Evolutionary conservation across 2,797 vertebrate species (phyloP).

Genomic region (Novumbra hubbsi): DNA sequence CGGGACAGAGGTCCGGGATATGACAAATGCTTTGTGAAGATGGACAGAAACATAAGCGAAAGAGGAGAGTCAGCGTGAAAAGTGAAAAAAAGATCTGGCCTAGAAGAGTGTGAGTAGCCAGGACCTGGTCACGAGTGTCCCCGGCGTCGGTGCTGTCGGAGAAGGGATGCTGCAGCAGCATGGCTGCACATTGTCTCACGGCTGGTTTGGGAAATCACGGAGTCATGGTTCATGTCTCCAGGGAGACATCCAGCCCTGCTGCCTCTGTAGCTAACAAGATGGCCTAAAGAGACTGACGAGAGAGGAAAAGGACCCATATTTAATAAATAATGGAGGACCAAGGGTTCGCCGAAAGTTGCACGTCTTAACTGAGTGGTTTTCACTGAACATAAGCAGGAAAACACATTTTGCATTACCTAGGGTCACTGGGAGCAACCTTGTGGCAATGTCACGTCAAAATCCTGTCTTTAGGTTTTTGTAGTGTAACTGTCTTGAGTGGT

Average conservation of each 20-base stretch:
- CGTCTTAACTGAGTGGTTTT: neutral
- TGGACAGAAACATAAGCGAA: neutral
- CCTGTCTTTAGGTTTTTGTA: neutral
- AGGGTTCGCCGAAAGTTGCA: constrained; percentile 29
- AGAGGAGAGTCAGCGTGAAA: neutral
- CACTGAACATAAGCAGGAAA: neutral
- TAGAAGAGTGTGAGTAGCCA: constrained; percentile 22
- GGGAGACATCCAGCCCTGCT: constrained; percentile 47
- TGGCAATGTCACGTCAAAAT: neutral
- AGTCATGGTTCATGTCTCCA: constrained; percentile 41
- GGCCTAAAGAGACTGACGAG: constrained; percentile 43
- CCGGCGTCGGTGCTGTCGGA: constrained; percentile 10
- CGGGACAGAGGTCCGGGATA: constrained; percentile 7
- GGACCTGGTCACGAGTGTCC: constrained; percentile 26
- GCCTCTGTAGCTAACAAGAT: constrained; percentile 9
- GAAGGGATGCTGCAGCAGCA: constrained; percentile 39
- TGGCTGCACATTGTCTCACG: constrained; percentile 10
- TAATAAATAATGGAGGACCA: neutral
- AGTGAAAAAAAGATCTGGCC: constrained; percentile 14
- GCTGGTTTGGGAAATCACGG: constrained; percentile 62
- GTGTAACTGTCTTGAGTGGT: neutral
- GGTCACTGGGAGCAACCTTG: neutral
- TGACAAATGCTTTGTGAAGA: neutral
- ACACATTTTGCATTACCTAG: neutral
- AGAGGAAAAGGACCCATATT: constrained; percentile 28